Percentiles rank a stretch among this genome's conserved stretches.
phyloP scores from a whole-genome alignment of 2,113 vertebrate genomes.

The Rhagologus leucostigma region DNA sequence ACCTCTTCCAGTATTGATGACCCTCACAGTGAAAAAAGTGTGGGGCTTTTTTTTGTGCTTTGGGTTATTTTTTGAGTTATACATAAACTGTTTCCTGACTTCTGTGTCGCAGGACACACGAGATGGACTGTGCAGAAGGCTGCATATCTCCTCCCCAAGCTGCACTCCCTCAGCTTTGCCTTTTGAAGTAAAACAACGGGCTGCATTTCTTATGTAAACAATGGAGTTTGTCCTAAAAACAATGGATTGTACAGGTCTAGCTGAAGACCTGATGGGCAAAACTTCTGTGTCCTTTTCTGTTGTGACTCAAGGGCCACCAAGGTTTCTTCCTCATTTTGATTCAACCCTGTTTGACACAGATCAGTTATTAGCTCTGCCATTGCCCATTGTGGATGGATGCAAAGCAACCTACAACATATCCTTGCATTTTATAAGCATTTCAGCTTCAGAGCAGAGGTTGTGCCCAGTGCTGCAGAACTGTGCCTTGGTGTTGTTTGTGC shows the following conservation, averaged over 20 bases:
- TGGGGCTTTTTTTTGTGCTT: not conserved
- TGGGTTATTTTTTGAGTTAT: not conserved
- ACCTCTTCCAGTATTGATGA: not conserved
- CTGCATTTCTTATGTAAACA: not conserved
- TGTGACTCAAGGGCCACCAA: not conserved
- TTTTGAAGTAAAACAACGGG: not conserved
- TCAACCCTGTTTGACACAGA: not conserved
- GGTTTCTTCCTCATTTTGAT: not conserved
- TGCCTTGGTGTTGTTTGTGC: not conserved
- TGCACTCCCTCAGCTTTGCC: not conserved
- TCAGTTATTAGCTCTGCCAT: not conserved
- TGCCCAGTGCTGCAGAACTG: not conserved
- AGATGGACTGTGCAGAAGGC: not conserved
- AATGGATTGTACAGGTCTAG: not conserved
- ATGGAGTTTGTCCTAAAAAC: not conserved
- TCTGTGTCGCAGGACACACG: fast-evolving
- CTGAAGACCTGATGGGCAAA: not conserved
- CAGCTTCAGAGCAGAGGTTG: not conserved
- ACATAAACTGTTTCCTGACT: not conserved
- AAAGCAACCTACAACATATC: not conserved
- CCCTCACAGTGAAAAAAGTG: not conserved
- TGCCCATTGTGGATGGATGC: not conserved
- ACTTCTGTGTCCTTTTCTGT: not conserved
- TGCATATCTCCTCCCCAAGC: not conserved
- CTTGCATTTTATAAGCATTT: not conserved